Conservation (phyloP, 2,888 invertebrate genomes). For the Amaurobius ferox region DNA sequence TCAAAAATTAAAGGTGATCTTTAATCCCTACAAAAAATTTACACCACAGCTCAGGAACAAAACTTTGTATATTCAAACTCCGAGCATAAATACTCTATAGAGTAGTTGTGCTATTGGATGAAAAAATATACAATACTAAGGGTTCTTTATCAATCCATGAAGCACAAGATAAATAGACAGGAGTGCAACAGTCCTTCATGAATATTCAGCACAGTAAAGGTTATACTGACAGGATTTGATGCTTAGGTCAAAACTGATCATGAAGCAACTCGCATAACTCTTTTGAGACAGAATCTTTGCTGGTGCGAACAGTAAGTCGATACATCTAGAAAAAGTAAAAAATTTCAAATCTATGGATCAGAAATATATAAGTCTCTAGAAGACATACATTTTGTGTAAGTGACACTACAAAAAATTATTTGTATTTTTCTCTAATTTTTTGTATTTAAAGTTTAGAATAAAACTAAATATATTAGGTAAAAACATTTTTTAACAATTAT, state of each 20-base stretch:
- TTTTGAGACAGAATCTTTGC: conserved; percentile 95
- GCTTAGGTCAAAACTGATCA: conserved; percentile 89
- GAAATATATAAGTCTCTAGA: too few species aligned
- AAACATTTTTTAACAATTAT: too few species aligned
- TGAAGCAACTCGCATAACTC: conserved; percentile 94
- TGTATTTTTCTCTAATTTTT: too few species aligned
- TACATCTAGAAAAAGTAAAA: conserved; percentile 89
- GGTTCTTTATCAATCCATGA: conserved; percentile 45
- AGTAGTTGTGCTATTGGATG: conserved; percentile 50
- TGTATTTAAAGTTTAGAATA: too few species aligned
- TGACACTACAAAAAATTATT: too few species aligned
- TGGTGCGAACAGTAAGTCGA: conserved; percentile 97
- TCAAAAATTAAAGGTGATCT: conserved; percentile 52
- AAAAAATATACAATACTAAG: conserved; percentile 45
- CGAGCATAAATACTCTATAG: conserved; percentile 40
- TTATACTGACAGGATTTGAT: conserved; percentile 4
- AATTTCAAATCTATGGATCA: too few species aligned
- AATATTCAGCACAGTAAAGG: conserved; percentile 21
- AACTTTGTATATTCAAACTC: conserved; percentile 51
- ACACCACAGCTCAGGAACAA: conserved; percentile 67
- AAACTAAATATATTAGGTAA: too few species aligned
- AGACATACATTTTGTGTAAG: too few species aligned
- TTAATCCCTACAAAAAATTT: conserved; percentile 54
- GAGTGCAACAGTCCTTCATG: conserved; percentile 44
- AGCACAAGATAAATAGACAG: conserved; percentile 55